These are phyloP conservation scores for Labeo rohita DNA, from an alignment of 2,113 vertebrate genomes.

Conservation along the genomic window DNA sequence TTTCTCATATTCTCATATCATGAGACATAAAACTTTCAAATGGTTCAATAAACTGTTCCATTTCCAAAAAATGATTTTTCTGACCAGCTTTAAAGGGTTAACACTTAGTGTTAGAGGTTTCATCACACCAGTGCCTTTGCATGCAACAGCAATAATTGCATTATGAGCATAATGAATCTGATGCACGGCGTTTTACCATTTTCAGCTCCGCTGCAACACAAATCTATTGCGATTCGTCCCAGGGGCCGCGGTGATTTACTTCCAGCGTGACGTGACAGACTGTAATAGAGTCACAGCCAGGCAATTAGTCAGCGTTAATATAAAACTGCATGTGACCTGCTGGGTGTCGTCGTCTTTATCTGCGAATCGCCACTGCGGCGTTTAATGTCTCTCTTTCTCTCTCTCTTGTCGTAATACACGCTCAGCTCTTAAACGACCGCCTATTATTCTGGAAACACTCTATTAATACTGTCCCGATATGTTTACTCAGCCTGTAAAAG, in stretches of 20 bases:
- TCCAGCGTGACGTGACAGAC: constrained; percentile 12
- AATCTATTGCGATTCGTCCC: constrained; percentile 1
- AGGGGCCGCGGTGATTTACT: neutral
- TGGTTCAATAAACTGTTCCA: neutral
- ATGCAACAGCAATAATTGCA: neutral
- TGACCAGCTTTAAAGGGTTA: neutral
- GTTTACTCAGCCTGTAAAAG: constrained; percentile 64
- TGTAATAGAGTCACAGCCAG: constrained; percentile 60
- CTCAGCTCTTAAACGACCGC: constrained; percentile 46
- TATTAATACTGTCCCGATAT: constrained; percentile 54
- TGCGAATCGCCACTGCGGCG: constrained; percentile 20
- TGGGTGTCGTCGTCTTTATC: constrained; percentile 18
- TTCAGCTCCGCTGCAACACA: neutral
- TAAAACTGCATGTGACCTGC: constrained; percentile 58
- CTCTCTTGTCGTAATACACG: constrained; percentile 38
- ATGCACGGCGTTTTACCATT: neutral
- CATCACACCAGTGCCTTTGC: neutral
- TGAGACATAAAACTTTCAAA: neutral
- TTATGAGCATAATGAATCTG: neutral
- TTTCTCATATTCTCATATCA: neutral
- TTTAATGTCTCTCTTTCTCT: constrained; percentile 37
- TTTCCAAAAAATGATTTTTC: neutral
- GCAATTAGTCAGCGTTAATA: constrained; percentile 61
- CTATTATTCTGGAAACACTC: constrained; percentile 60
- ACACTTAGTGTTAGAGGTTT: neutral